Conservation (phyloP, 2,888 invertebrate genomes). For the Helleia helle region DNA sequence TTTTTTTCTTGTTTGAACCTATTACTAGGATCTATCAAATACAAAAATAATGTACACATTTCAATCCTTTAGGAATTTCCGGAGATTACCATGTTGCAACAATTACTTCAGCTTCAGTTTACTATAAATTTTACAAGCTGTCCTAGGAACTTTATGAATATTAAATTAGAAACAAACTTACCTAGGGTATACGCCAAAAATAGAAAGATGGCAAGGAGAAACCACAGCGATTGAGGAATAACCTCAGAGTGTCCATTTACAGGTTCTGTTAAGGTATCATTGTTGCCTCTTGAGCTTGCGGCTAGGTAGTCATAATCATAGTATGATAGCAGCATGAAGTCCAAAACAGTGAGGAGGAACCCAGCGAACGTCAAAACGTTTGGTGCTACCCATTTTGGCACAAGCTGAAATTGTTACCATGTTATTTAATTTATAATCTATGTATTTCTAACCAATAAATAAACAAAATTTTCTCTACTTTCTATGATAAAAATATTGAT, state of each 20-base stretch:
- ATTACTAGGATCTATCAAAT: too few relatives aligned
- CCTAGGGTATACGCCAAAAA: conserved; percentile 97
- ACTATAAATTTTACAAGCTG: too few relatives aligned
- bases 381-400: conserved; percentile 97
- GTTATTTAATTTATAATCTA: too few relatives aligned
- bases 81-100: too few relatives aligned
- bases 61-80: too few relatives aligned
- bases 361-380: conserved; percentile 96
- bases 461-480: too few relatives aligned
- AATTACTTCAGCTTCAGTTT: too few relatives aligned
- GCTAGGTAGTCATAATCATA: conserved; percentile 93
- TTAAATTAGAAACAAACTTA: conserved; percentile 65
- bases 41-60: too few relatives aligned
- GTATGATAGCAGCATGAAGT: conserved; percentile 87
- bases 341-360: conserved; percentile 91
- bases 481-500: too few relatives aligned
- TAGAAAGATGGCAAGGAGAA: conserved; percentile 87
- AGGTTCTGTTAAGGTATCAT: conserved; percentile 39
- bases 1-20: too few relatives aligned
- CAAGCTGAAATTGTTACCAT: conserved; percentile 85
- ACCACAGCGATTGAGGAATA: conserved; percentile 91
- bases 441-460: too few relatives aligned
- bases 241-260: conserved; percentile 45
- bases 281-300: conserved; percentile 67
- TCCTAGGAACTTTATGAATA: too few relatives aligned